Conservation (phyloP, 1,140 invertebrate species). For the Ips typographus region DNA sequence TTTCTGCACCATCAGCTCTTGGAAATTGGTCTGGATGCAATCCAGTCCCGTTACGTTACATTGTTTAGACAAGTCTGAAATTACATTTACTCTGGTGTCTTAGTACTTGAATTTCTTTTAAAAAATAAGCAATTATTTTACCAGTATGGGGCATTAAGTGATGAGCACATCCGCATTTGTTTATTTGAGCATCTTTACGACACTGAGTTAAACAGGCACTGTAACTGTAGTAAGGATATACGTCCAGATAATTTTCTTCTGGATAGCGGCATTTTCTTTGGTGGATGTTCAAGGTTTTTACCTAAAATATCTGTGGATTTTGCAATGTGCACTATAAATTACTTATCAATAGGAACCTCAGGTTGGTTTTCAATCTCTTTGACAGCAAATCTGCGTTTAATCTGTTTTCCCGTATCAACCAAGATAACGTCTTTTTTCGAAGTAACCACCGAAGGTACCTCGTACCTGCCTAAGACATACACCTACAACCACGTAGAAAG, state of each 20-base stretch:
- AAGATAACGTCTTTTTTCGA: slow-evolving; percentile 57
- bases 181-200: slow-evolving; percentile 61
- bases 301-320: slow-evolving; percentile 33
- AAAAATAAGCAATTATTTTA: slow-evolving; percentile 37
- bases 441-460: slow-evolving; percentile 64
- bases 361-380: slow-evolving; percentile 51
- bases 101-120: not conserved
- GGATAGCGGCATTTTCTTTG: slow-evolving; percentile 62
- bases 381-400: slow-evolving; percentile 42
- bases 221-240: slow-evolving; percentile 66
- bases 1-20: slow-evolving; percentile 63
- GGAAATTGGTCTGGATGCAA: slow-evolving; percentile 63
- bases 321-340: not conserved
- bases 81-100: not conserved
- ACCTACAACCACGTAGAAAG: slow-evolving; percentile 51
- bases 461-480: slow-evolving; percentile 63
- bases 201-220: slow-evolving; percentile 70
- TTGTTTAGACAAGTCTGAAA: slow-evolving; percentile 35
- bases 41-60: slow-evolving; percentile 62
- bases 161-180: slow-evolving; percentile 65
- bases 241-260: slow-evolving; percentile 63
- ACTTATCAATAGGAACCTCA: slow-evolving; percentile 37
- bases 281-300: slow-evolving; percentile 45
- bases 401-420: slow-evolving; percentile 42
- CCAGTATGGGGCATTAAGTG: slow-evolving; percentile 62